A percentile compares a stretch with the other conserved stretches of the same genome.
These are phyloP conservation scores for Australoheros facetus DNA, from an alignment of 2,797 vertebrate species.

Conservation along the genomic window DNA sequence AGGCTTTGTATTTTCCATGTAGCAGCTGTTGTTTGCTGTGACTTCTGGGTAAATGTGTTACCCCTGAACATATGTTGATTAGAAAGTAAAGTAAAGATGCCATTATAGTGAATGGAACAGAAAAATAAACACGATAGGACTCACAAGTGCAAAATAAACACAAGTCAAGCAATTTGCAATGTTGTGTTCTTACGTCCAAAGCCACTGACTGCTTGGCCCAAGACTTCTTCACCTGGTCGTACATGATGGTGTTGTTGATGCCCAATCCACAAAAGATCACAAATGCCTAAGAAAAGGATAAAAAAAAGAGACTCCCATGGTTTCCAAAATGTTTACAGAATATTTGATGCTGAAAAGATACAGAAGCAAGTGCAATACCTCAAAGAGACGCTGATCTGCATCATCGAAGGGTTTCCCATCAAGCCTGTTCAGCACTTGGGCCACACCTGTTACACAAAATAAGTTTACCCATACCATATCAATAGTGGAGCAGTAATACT, in stretches of 20 bases:
- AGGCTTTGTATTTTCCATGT: conserved; percentile 28
- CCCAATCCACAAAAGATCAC: conserved; percentile 99
- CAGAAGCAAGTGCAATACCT: conserved; percentile 77
- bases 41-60: conserved; percentile 43
- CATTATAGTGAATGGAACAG: conserved; percentile 16
- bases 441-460: conserved; percentile 85
- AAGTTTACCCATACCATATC: background rate
- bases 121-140: conserved; percentile 7
- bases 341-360: background rate
- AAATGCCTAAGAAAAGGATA: conserved; percentile 86
- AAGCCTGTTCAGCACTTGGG: conserved; percentile 95
- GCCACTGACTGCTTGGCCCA: conserved; percentile 99
- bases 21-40: conserved; percentile 36
- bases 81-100: conserved; percentile 25
- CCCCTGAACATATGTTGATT: conserved; percentile 27
- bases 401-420: conserved; percentile 97
- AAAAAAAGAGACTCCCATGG: background rate
- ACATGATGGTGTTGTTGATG: conserved; percentile 99
- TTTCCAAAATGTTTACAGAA: background rate
- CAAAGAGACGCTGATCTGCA: conserved; percentile 96
- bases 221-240: conserved; percentile 99
- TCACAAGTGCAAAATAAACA: background rate
- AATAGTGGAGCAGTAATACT: background rate
- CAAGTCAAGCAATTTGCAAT: background rate
- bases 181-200: conserved; percentile 89